Conservation (phyloP, 2,113 vertebrate species). For the Dascyllus trimaculatus region DNA sequence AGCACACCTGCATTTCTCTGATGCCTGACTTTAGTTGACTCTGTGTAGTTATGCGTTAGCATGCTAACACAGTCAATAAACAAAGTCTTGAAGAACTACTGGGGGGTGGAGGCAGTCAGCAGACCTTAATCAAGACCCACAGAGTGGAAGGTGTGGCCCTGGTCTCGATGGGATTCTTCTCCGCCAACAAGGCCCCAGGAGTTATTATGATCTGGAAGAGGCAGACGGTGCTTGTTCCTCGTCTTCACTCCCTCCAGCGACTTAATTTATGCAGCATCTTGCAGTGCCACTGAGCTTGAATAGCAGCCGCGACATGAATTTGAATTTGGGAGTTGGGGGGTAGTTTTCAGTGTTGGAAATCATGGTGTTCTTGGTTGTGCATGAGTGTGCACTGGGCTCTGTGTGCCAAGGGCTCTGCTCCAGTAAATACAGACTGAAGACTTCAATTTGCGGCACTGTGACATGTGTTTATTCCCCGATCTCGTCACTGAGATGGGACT, state of each 20-base stretch:
- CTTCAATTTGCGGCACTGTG: slow-evolving; percentile 54
- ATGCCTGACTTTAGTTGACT: neutral
- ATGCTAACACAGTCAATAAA: neutral
- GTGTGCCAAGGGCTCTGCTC: slow-evolving; percentile 50
- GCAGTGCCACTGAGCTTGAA: slow-evolving; percentile 72
- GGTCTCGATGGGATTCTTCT: slow-evolving; percentile 37
- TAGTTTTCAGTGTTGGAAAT: slow-evolving; percentile 45
- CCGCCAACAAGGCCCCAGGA: slow-evolving; percentile 46
- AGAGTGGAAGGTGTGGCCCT: slow-evolving; percentile 32
- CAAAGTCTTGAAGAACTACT: slow-evolving; percentile 13
- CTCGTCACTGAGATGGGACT: slow-evolving; percentile 41
- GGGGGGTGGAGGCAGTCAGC: neutral
- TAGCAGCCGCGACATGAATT: slow-evolving; percentile 69
- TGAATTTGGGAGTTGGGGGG: slow-evolving; percentile 61
- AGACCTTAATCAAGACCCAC: slow-evolving; percentile 37
- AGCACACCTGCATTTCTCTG: neutral
- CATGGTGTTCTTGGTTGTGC: slow-evolving; percentile 26
- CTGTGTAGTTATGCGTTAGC: neutral
- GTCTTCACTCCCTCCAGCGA: slow-evolving; percentile 48
- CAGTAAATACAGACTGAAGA: slow-evolving; percentile 71
- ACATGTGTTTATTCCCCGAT: slow-evolving; percentile 68
- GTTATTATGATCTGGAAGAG: slow-evolving; percentile 41
- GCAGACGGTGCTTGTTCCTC: slow-evolving; percentile 46
- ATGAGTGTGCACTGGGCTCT: neutral
- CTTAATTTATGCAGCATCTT: slow-evolving; percentile 84